Conservation (phyloP, 2,113 vertebrate species). For the Thomomys bottae region DNA sequence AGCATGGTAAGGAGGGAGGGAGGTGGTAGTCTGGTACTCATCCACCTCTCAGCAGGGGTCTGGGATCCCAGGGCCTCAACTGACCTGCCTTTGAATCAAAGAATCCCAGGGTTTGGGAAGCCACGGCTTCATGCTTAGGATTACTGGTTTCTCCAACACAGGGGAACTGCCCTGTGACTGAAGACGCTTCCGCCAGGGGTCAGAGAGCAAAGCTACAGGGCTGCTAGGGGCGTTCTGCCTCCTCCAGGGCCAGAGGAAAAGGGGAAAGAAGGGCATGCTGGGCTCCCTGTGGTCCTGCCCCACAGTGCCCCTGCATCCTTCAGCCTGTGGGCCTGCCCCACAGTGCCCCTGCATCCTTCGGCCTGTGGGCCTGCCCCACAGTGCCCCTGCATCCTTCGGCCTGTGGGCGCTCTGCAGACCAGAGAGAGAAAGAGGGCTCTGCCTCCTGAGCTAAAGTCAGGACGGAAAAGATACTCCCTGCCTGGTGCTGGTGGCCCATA, state of each 20-base stretch:
- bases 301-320: background rate
- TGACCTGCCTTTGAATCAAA: background rate
- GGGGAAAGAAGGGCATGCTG: background rate
- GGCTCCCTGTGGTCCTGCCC: accelerated
- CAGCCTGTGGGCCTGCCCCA: background rate
- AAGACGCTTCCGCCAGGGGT: background rate
- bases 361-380: accelerated
- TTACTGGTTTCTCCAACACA: background rate
- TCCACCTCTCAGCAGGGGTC: background rate
- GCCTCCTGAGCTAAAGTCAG: background rate
- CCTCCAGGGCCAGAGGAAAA: background rate
- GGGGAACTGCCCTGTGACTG: background rate
- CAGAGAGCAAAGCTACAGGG: background rate
- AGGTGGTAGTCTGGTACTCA: background rate
- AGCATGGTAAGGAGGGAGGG: background rate
- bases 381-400: background rate
- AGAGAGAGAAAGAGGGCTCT: background rate
- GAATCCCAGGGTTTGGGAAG: background rate
- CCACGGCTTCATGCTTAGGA: background rate
- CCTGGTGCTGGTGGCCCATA: too few relatives aligned
- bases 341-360: background rate
- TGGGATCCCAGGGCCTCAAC: background rate
- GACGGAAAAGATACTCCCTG: background rate
- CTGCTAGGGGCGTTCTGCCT: background rate
- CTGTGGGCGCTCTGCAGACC: background rate